These are phyloP conservation scores for Polypterus senegalus DNA, from an alignment of 2,113 vertebrate genomes.

Conservation along the genomic window DNA sequence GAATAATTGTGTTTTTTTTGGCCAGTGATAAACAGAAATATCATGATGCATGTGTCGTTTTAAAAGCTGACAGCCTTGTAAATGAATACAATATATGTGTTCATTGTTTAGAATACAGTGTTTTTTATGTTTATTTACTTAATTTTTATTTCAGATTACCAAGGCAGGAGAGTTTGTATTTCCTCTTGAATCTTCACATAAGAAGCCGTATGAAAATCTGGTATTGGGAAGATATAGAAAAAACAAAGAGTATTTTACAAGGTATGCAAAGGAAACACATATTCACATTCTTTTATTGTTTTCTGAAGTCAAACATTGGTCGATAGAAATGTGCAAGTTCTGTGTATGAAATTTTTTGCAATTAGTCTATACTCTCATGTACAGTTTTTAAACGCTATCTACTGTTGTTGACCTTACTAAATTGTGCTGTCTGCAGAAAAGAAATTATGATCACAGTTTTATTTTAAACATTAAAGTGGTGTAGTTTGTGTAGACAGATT, in stretches of 20 bases:
- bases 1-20: too few relatives aligned
- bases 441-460: too few relatives aligned
- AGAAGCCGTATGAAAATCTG: conserved; percentile 87
- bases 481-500: too few relatives aligned
- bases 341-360: neutral
- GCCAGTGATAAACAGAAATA: too few relatives aligned
- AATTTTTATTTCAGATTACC: conserved; percentile 56
- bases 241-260: conserved; percentile 22
- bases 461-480: too few relatives aligned
- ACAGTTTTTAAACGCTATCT: conserved; percentile 1
- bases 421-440: too few relatives aligned
- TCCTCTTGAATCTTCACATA: conserved; percentile 84
- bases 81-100: too few relatives aligned
- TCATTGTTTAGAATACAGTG: neutral
- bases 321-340: neutral
- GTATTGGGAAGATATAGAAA: conserved; percentile 59
- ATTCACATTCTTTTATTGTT: neutral
- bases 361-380: neutral
- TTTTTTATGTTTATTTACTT: neutral
- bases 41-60: too few relatives aligned
- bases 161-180: conserved; percentile 75
- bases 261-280: conserved; percentile 28
- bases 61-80: too few relatives aligned
- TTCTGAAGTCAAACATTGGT: too few relatives aligned
- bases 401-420: too few relatives aligned